A percentile compares a stretch with the other conserved stretches of the same genome.
phyloP scores from a whole-genome alignment of 1,140 invertebrate genomes.

The Luehdorfia chinensis region DNA sequence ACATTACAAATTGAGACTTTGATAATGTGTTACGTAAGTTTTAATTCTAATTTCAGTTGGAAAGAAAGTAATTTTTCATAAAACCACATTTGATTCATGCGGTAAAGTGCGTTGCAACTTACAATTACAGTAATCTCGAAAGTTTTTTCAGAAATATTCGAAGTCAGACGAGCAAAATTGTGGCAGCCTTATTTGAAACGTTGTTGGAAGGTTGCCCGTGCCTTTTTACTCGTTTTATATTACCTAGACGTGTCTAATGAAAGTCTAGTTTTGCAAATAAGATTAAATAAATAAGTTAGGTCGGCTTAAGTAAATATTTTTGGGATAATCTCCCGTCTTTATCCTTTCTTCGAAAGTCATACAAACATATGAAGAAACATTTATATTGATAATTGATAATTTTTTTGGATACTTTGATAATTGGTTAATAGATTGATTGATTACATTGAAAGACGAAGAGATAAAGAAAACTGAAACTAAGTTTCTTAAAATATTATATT shows the following conservation, averaged over 20 bases:
- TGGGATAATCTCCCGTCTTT: neutral
- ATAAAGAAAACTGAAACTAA: too few relatives aligned
- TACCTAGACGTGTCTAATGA: conserved; percentile 8
- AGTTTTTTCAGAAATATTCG: conserved; percentile 46
- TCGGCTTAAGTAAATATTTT: neutral
- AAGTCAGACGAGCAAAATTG: conserved; percentile 33
- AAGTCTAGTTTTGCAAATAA: conserved; percentile 1
- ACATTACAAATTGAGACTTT: too few relatives aligned
- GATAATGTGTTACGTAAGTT: too few relatives aligned
- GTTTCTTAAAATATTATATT: too few relatives aligned
- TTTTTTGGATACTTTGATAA: too few relatives aligned
- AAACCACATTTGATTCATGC: too few relatives aligned
- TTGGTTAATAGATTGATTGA: too few relatives aligned
- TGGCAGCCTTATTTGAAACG: conserved; percentile 45
- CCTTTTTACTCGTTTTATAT: conserved; percentile 14
- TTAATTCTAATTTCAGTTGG: too few relatives aligned
- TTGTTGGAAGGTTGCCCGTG: conserved; percentile 50
- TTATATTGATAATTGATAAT: too few relatives aligned
- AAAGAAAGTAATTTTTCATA: too few relatives aligned
- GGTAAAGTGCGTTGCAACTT: neutral
- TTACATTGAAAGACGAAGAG: too few relatives aligned
- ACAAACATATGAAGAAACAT: neutral
- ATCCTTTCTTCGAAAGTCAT: neutral
- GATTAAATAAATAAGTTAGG: neutral
- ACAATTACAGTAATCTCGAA: conserved; percentile 36